phyloP scores from a whole-genome alignment of 1,140 invertebrate species.

The Ceratitis capitata region DNA sequence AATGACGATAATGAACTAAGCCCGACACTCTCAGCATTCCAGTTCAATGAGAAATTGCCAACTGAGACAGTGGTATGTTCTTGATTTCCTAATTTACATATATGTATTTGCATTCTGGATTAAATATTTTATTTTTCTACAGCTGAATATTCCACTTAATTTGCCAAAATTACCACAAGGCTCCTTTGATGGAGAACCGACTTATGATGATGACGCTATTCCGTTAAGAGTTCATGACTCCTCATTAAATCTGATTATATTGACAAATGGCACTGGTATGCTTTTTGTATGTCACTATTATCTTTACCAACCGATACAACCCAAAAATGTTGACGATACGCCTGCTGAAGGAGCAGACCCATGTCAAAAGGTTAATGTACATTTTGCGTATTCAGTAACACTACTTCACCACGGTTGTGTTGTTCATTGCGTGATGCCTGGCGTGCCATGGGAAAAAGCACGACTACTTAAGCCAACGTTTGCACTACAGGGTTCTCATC shows the following conservation, averaged over 20 bases:
- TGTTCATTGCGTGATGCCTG: constrained; percentile 81
- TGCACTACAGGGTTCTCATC: constrained; percentile 76
- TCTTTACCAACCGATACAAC: constrained; percentile 78
- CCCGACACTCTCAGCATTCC: constrained; percentile 81
- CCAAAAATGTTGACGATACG: constrained; percentile 53
- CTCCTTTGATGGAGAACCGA: constrained; percentile 67
- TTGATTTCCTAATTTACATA: constrained; percentile 39
- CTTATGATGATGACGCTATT: constrained; percentile 82
- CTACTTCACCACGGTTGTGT: constrained; percentile 83
- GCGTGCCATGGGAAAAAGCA: constrained; percentile 79
- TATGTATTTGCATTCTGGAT: too few relatives aligned
- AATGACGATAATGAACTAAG: constrained; percentile 53
- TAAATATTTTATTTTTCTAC: background rate
- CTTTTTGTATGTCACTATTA: constrained; percentile 88
- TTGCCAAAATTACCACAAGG: constrained; percentile 74
- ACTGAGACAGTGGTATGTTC: constrained; percentile 82
- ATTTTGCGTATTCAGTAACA: constrained; percentile 85
- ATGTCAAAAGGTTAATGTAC: constrained; percentile 72
- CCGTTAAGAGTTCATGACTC: constrained; percentile 82
- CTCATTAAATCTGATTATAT: constrained; percentile 80
- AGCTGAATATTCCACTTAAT: constrained; percentile 87
- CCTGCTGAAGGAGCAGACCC: constrained; percentile 57
- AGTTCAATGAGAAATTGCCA: constrained; percentile 84
- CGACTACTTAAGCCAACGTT: constrained; percentile 80
- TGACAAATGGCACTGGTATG: constrained; percentile 76